These are phyloP conservation scores for Oreochromis tanganicae DNA, from an alignment of 2,113 vertebrate genomes.

Conservation along the genomic window DNA sequence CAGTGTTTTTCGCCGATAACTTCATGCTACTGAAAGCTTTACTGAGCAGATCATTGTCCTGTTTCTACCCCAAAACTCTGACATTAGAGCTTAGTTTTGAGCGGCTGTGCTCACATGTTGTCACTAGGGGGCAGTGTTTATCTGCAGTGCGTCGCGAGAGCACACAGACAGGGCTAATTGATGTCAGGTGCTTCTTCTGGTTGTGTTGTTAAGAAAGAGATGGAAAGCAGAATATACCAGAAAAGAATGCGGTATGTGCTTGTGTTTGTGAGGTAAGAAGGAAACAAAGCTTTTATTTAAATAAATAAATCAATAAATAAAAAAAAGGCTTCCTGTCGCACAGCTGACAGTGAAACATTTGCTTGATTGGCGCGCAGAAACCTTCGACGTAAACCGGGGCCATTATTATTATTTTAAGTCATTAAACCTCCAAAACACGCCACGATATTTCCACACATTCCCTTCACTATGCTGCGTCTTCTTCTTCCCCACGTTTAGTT, in stretches of 20 bases:
- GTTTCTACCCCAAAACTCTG: neutral
- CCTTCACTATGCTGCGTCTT: neutral
- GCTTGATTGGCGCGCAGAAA: neutral
- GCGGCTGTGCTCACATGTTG: neutral
- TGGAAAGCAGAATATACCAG: neutral
- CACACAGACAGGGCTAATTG: slow-evolving; percentile 40
- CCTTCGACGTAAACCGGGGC: neutral
- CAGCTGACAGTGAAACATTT: neutral
- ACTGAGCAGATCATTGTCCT: neutral
- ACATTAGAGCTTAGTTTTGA: neutral
- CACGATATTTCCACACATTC: neutral
- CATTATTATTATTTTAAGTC: neutral
- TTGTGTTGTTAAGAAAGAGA: neutral
- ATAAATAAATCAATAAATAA: neutral
- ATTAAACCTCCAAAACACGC: neutral
- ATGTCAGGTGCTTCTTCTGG: slow-evolving; percentile 25
- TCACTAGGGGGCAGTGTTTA: slow-evolving; percentile 78
- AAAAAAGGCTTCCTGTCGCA: neutral
- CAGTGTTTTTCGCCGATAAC: neutral
- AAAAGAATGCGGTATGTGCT: neutral
- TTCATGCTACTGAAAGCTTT: neutral
- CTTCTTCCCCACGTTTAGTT: neutral
- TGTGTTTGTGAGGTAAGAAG: neutral
- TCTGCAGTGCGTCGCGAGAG: slow-evolving; percentile 46
- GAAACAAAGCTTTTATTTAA: neutral